Percentiles rank a stretch among this genome's conserved stretches.
phyloP scores from a whole-genome alignment of 2,888 invertebrate genomes.

The Oithona nana region DNA sequence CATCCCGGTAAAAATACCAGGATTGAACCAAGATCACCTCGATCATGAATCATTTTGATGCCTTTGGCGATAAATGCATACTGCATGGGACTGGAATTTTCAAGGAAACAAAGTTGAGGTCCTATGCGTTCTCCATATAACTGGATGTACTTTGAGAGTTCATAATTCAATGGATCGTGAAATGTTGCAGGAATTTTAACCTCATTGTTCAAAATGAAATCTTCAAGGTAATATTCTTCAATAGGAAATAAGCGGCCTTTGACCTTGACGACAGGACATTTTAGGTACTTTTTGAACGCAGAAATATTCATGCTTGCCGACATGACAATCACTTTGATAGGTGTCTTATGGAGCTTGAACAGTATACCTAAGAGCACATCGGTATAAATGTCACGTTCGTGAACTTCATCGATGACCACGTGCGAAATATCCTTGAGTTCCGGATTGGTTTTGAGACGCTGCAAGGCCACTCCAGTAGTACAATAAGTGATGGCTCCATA shows the following conservation, averaged over 20 bases:
- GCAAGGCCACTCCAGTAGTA: background rate
- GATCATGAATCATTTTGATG: constrained; percentile 37
- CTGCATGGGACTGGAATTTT: background rate
- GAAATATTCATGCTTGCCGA: background rate
- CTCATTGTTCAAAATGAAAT: background rate
- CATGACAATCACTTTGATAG: background rate
- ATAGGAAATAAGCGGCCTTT: background rate
- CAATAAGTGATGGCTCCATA: background rate
- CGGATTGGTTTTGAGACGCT: background rate
- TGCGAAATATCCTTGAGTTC: background rate
- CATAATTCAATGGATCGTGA: background rate
- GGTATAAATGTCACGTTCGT: background rate
- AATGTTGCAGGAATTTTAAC: too few relatives aligned
- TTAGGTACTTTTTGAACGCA: background rate
- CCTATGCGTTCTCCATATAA: background rate
- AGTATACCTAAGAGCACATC: background rate
- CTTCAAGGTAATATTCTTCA: background rate
- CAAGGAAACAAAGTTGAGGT: too few relatives aligned
- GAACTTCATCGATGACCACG: background rate
- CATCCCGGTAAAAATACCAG: constrained; percentile 67
- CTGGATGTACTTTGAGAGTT: background rate
- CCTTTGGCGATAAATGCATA: background rate
- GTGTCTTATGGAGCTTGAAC: background rate
- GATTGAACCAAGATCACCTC: constrained; percentile 49
- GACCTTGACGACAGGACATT: background rate